Base-by-base conservation (phyloP, 2,888 invertebrate genomes). In the Nipponacmea schrenckii region DNA sequence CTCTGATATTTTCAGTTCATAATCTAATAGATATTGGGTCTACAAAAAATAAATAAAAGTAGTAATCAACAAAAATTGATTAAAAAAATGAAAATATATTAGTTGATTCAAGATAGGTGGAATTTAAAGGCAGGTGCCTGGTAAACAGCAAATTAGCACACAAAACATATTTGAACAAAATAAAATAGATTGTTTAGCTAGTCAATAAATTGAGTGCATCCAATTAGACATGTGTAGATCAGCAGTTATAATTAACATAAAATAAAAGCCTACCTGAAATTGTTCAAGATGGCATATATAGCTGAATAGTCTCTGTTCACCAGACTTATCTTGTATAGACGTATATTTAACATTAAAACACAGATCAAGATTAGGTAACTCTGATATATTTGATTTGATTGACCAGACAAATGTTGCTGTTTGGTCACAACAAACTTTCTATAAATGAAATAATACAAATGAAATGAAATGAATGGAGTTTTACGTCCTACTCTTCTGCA, bases 351-450 rank as follows among this genome's bases (percentile, higher is more conserved):
- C 89, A 63, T 90, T 90, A 86, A 94, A 94, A 80, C 92, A 92
- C 46, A 92, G 74, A 46, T 82, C 79, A 24, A 85, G 91, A 88
- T 77, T 73, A 45, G 79, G 77, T 10, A 79, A 73, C 26, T 78
- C 69, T 12, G 75, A 62, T 63, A 77, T 75, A 72, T 84, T 84
- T 46, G 67, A 84, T 62, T 93, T 92, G 1, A 94, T 89, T 87
- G 96, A 95, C 94, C 96, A 96, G 91, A 96, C 92, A 86, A 94
- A 95, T 0, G 94, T 94, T 0, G 94, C 93, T 69, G 92, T 94
- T 75, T 94, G 92, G 0, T 94, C 93, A 81, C 93, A 93, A 73
- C 93, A 92, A 69, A 96, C 93, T 86, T 93, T 92, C 91, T 93
- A 90, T 80, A 77, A 70, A 69, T 27, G 77, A 75, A 71, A 64